Evolutionary conservation across 2,797 vertebrate species (phyloP).

Genomic region (Neomorphus geoffroyi): DNA sequence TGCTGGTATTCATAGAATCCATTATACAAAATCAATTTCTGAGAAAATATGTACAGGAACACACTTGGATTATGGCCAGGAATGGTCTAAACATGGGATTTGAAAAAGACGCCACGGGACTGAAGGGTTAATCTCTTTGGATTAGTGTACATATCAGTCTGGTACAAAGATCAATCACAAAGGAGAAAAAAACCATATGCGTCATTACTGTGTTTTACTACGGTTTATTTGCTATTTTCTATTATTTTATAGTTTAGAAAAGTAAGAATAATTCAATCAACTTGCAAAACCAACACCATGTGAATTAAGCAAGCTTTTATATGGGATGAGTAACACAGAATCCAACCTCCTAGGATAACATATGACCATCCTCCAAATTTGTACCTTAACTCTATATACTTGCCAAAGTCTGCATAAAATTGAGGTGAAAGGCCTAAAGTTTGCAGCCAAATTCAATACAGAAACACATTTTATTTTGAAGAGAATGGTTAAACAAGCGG

Average conservation of each 20-base stretch:
- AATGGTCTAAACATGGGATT: not conserved
- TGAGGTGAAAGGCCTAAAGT: not conserved
- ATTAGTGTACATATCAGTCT: not conserved
- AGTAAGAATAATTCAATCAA: not conserved
- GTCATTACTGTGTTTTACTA: not conserved
- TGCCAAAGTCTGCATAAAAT: not conserved
- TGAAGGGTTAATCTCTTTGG: not conserved
- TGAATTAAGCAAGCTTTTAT: not conserved
- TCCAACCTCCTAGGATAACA: not conserved
- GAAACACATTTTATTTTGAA: not conserved
- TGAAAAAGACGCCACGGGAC: not conserved
- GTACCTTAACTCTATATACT: not conserved
- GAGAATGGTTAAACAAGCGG: not conserved
- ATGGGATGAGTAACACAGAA: not conserved
- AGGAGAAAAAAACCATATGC: not conserved
- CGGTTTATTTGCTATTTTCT: not conserved
- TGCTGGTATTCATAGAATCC: not conserved
- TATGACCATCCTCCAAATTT: not conserved
- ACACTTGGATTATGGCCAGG: not conserved
- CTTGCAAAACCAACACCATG: not conserved
- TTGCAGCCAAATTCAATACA: not conserved
- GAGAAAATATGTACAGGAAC: fast-evolving
- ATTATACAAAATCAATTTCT: not conserved
- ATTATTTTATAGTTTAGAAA: not conserved
- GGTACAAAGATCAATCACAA: not conserved